Conservation (phyloP, 2,888 invertebrate genomes). For the Cataglyphis altisquamis region DNA sequence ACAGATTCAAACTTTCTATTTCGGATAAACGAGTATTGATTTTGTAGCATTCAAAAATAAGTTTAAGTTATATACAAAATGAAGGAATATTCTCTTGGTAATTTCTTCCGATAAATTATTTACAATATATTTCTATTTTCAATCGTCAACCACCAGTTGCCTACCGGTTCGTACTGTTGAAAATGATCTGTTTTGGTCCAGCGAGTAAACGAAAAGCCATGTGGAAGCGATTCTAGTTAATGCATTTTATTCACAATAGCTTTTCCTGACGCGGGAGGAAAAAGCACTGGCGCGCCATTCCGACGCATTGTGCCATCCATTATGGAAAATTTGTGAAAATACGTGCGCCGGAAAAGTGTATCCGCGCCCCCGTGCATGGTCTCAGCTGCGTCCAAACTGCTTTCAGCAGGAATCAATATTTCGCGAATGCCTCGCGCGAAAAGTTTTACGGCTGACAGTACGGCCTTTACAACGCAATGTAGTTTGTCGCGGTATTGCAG, state of each 20-base stretch:
- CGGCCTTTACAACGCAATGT: slow-evolving; percentile 49
- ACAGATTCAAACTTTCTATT: neutral
- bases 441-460: slow-evolving; percentile 54
- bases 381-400: slow-evolving; percentile 55
- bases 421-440: slow-evolving; percentile 45
- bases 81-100: neutral
- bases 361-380: slow-evolving; percentile 45
- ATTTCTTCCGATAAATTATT: neutral
- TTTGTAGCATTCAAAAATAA: neutral
- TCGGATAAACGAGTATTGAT: neutral
- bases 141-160: slow-evolving; percentile 70
- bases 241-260: slow-evolving; percentile 52
- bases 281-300: slow-evolving; percentile 26
- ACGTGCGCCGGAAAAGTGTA: slow-evolving; percentile 47
- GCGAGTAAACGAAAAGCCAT: slow-evolving; percentile 55
- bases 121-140: neutral
- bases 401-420: slow-evolving; percentile 53
- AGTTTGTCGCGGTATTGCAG: slow-evolving; percentile 46
- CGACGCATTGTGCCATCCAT: slow-evolving; percentile 39
- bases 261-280: slow-evolving; percentile 25
- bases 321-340: slow-evolving; percentile 54
- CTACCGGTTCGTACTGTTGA: slow-evolving; percentile 8
- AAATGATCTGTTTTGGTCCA: slow-evolving; percentile 52
- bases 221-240: slow-evolving; percentile 51
- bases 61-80: neutral